A percentile compares a stretch with the other conserved stretches of the same genome.
phyloP scores from a whole-genome alignment of 2,888 invertebrate genomes.

The Euzetes globulus region DNA sequence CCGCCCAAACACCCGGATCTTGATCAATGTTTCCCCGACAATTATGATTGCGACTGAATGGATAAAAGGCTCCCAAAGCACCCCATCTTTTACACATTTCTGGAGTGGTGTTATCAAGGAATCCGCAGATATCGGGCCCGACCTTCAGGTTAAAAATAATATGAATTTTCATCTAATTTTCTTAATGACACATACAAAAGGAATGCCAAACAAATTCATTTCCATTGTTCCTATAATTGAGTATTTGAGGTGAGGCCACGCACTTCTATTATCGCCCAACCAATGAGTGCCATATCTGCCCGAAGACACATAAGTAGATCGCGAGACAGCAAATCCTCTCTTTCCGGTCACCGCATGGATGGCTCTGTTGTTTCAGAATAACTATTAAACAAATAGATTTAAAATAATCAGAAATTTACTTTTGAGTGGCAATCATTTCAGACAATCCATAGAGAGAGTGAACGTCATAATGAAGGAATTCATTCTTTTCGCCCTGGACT shows the following conservation, averaged over 20 bases:
- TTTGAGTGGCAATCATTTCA: not conserved
- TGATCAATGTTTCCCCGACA: constrained; percentile 56
- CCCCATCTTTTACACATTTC: constrained; percentile 51
- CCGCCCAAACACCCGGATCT: constrained; percentile 62
- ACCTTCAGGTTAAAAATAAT: constrained; percentile 42
- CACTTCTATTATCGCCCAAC: too few relatives aligned
- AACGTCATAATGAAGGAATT: constrained; percentile 59
- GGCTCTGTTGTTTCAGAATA: constrained; percentile 37
- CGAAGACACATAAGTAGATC: too few relatives aligned
- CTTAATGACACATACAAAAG: too few relatives aligned
- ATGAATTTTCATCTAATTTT: too few relatives aligned
- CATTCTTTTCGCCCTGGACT: constrained; percentile 34
- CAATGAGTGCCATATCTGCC: too few relatives aligned
- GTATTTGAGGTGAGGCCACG: too few relatives aligned
- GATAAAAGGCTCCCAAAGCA: constrained; percentile 51
- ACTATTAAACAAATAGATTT: not conserved
- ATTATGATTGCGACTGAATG: constrained; percentile 62
- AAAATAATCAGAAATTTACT: not conserved
- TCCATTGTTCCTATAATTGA: too few relatives aligned
- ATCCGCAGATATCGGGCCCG: constrained; percentile 55
- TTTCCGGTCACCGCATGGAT: too few relatives aligned
- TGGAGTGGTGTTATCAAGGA: constrained; percentile 47
- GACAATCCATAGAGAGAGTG: constrained; percentile 52
- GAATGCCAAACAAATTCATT: too few relatives aligned
- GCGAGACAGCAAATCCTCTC: too few relatives aligned